Conservation (phyloP, 2,888 invertebrate species). For the Drosophila conformis region DNA sequence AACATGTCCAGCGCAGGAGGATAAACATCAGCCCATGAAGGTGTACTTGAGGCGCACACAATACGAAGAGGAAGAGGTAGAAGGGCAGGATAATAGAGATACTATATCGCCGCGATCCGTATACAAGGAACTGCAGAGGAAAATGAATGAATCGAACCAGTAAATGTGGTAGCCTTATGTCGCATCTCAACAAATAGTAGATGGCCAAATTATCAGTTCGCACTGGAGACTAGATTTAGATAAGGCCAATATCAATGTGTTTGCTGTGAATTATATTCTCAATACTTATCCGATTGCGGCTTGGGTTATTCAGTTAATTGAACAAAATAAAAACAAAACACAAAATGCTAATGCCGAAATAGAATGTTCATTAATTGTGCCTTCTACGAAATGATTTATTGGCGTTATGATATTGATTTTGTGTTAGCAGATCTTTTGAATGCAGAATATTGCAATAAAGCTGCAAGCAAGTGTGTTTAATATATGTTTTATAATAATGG, state of each 20-base stretch:
- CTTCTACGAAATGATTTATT: slow-evolving; percentile 51
- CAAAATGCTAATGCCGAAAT: not conserved
- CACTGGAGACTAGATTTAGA: slow-evolving; percentile 18
- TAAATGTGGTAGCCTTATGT: slow-evolving; percentile 13
- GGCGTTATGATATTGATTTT: slow-evolving; percentile 28
- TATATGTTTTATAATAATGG: slow-evolving; percentile 53
- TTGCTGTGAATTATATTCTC: slow-evolving; percentile 19
- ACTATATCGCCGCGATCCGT: slow-evolving; percentile 51
- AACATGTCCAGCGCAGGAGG: slow-evolving; percentile 11
- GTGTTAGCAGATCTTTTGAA: slow-evolving; percentile 18
- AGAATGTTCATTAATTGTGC: slow-evolving; percentile 23
- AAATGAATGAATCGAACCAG: slow-evolving; percentile 32
- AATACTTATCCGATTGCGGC: slow-evolving; percentile 17
- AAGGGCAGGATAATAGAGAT: slow-evolving; percentile 23
- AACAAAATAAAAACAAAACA: slow-evolving; percentile 13
- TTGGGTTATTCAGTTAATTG: slow-evolving; percentile 19
- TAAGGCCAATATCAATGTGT: not conserved
- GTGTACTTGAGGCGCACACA: slow-evolving; percentile 54
- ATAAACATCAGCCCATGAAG: slow-evolving; percentile 36
- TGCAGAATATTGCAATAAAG: slow-evolving; percentile 14
- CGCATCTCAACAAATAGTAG: slow-evolving; percentile 3
- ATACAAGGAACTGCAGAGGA: slow-evolving; percentile 42
- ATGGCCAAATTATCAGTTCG: slow-evolving; percentile 59
- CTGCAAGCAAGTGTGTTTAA: slow-evolving; percentile 19
- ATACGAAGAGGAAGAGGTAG: slow-evolving; percentile 15